Evolutionary conservation across 2,797 vertebrate species (phyloP).

Genomic region (Rhinophrynus dorsalis): DNA sequence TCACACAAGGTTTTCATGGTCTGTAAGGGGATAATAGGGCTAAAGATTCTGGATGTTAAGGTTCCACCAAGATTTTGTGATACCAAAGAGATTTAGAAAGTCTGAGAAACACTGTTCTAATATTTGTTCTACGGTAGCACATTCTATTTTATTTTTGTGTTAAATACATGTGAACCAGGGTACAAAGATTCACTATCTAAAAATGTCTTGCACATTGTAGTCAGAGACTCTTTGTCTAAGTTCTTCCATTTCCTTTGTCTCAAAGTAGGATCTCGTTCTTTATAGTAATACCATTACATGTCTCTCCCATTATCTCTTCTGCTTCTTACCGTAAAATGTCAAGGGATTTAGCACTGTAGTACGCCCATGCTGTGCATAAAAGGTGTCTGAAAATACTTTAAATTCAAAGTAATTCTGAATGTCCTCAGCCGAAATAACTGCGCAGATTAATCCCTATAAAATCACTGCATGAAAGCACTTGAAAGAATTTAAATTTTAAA

Average conservation of each 20-base stretch:
- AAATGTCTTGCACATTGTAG: background rate
- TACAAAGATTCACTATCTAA: background rate
- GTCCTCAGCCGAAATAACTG: slow-evolving; percentile 53
- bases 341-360: slow-evolving; percentile 46
- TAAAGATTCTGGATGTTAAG: too few species aligned
- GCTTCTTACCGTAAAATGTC: slow-evolving; percentile 8
- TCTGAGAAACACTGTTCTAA: too few species aligned
- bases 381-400: slow-evolving; percentile 36
- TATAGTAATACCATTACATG: background rate
- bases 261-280: background rate
- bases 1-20: too few species aligned
- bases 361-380: slow-evolving; percentile 47
- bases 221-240: background rate
- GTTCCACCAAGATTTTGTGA: too few species aligned
- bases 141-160: too few species aligned
- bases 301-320: slow-evolving; percentile 20
- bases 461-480: slow-evolving; percentile 37
- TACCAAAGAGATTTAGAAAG: too few species aligned
- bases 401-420: slow-evolving; percentile 52
- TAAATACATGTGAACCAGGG: background rate
- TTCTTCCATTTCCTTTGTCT: slow-evolving; percentile 10
- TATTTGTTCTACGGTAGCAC: too few species aligned
- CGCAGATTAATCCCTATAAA: slow-evolving; percentile 44
- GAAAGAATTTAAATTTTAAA: slow-evolving; percentile 48
- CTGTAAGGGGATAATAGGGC: too few species aligned